Percentiles rank a stretch among this genome's conserved stretches.
Conservation (phyloP, 2,888 invertebrate species). For the Tenthredo mesomela region DNA sequence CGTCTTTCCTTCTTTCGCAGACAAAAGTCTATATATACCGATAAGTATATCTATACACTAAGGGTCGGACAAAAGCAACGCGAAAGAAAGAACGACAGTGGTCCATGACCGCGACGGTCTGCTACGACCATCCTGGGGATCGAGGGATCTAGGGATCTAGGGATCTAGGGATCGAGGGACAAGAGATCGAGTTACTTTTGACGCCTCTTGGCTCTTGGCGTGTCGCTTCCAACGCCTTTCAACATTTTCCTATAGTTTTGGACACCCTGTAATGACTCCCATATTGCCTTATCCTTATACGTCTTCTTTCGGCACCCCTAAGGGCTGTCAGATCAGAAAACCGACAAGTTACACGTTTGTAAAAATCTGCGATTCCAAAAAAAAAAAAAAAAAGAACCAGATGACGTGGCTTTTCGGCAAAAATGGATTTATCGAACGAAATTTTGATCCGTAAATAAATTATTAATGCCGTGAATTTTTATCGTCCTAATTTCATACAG, state of each 20-base stretch:
- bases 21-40: background rate
- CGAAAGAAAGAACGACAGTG: constrained; percentile 21
- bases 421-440: background rate
- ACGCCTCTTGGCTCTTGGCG: constrained; percentile 14
- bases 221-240: background rate
- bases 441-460: background rate
- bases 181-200: constrained; percentile 46
- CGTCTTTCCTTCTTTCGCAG: background rate
- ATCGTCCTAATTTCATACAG: background rate
- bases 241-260: constrained; percentile 29
- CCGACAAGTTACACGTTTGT: background rate
- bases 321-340: background rate
- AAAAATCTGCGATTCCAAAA: background rate
- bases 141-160: constrained; percentile 9
- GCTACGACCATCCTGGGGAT: background rate
- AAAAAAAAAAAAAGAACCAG: background rate
- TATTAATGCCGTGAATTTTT: background rate
- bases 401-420: background rate
- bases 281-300: constrained; percentile 26
- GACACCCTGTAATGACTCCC: constrained; percentile 40
- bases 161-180: constrained; percentile 32
- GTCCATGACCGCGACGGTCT: background rate
- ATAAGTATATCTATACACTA: background rate
- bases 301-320: background rate
- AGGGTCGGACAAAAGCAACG: constrained; percentile 27